These are phyloP conservation scores for Falco peregrinus DNA, from an alignment of 2,797 vertebrate species.

Conservation along the genomic window DNA sequence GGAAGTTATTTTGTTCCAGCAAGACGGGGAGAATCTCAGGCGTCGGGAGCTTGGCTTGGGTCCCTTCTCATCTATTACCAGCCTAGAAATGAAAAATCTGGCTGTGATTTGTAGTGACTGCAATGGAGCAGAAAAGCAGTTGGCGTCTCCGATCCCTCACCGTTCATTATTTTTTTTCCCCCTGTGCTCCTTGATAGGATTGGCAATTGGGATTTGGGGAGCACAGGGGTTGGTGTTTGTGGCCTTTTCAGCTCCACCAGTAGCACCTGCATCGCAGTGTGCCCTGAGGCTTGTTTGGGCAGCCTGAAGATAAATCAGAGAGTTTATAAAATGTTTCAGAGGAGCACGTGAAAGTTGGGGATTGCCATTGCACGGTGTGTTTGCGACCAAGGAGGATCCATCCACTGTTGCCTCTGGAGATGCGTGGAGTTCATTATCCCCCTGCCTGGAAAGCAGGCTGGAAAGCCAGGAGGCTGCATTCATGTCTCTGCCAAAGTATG, in stretches of 20 bases:
- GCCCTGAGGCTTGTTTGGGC: fast-evolving
- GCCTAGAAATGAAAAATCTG: neutral
- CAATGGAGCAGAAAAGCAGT: neutral
- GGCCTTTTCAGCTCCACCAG: neutral
- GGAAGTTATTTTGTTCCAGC: neutral
- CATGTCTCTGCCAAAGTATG: neutral
- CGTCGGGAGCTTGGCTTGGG: neutral
- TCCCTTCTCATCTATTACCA: neutral
- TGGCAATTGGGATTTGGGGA: neutral
- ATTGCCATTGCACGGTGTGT: fast-evolving
- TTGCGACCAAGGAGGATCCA: neutral
- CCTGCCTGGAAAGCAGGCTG: neutral
- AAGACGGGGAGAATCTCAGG: neutral
- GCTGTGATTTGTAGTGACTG: neutral
- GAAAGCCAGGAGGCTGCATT: neutral
- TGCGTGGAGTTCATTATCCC: fast-evolving
- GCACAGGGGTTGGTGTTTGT: fast-evolving
- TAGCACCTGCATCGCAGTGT: fast-evolving
- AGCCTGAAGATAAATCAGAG: neutral
- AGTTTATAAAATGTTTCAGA: neutral
- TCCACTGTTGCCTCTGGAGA: neutral
- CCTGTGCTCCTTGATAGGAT: neutral
- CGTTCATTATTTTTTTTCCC: neutral
- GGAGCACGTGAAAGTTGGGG: neutral
- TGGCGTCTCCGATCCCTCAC: neutral